Conservation (phyloP, 2,113 vertebrate genomes). For the Chlorocebus sabaeus region DNA sequence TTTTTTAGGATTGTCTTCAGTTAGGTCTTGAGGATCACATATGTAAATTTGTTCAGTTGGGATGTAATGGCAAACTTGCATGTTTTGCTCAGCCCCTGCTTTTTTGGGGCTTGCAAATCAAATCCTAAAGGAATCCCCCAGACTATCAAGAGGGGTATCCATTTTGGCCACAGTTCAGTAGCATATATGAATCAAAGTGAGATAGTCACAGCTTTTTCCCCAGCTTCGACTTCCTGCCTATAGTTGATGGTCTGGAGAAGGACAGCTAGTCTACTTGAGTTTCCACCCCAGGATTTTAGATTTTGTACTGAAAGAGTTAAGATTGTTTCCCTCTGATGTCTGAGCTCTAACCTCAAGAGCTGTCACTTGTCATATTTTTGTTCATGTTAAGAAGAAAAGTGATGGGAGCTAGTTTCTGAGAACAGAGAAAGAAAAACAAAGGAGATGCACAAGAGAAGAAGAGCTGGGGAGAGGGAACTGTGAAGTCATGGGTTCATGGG, state of each 20-base stretch:
- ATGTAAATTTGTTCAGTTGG: neutral
- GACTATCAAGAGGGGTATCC: neutral
- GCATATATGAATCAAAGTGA: neutral
- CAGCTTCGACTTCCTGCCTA: neutral
- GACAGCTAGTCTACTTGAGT: neutral
- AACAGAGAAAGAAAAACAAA: neutral
- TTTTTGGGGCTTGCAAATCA: neutral
- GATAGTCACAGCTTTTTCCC: neutral
- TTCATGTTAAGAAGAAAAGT: neutral
- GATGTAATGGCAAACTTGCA: neutral
- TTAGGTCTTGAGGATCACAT: neutral
- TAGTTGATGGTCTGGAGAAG: neutral
- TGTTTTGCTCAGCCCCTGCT: neutral
- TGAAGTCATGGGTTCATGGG: neutral
- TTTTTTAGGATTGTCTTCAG: neutral
- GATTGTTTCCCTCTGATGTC: neutral
- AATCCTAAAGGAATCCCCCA: neutral
- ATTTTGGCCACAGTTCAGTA: neutral
- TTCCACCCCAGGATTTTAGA: neutral
- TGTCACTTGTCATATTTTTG: neutral
- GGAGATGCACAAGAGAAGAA: neutral
- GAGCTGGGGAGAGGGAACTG: neutral
- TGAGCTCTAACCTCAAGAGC: neutral
- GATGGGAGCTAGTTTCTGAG: neutral
- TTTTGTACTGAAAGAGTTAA: neutral